Percentiles rank a stretch among this genome's conserved stretches.
These are phyloP conservation scores for Lottia scabra DNA, from an alignment of 2,888 invertebrate species.

Conservation along the genomic window DNA sequence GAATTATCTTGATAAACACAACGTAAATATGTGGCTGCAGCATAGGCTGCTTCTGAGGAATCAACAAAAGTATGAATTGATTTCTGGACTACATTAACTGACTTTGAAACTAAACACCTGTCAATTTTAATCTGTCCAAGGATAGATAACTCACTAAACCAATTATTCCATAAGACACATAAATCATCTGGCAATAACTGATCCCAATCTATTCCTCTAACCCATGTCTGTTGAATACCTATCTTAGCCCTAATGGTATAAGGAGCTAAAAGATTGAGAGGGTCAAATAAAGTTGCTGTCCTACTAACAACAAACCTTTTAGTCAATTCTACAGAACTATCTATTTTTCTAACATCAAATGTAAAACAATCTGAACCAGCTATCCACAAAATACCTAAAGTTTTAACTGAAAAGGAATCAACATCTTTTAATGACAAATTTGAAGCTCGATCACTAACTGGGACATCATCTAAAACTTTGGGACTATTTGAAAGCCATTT, in stretches of 20 bases:
- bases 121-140: background rate
- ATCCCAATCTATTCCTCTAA: background rate
- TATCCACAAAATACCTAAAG: no score
- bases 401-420: no score
- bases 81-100: background rate
- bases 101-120: background rate
- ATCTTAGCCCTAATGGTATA: no score
- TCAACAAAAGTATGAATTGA: background rate
- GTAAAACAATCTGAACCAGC: no score
- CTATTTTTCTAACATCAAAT: no score
- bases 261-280: no score
- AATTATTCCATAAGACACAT: background rate
- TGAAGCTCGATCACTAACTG: background rate
- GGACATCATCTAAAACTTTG: background rate
- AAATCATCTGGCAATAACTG: background rate
- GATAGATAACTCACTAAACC: background rate
- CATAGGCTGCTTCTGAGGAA: background rate
- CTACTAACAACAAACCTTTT: background rate
- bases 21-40: background rate
- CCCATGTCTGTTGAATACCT: background rate
- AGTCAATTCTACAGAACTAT: no score
- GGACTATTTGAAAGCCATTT: background rate
- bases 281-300: background rate
- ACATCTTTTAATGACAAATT: background rate
- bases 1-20: background rate